Conservation (phyloP, 2,797 vertebrate genomes). For the Threskiornis aethiopicus region DNA sequence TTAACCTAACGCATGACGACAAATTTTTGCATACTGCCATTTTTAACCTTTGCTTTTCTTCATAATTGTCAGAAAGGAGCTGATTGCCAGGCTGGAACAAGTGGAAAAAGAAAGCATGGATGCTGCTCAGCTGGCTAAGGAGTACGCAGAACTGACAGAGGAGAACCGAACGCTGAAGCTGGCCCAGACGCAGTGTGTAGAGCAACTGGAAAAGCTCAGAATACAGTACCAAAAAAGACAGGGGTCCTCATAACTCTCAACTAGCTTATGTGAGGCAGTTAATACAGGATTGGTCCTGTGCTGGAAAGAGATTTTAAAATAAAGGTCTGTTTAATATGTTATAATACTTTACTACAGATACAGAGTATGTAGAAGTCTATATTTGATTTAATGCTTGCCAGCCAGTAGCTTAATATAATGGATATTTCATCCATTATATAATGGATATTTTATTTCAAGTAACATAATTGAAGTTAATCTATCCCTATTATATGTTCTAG, state of each 20-base stretch:
- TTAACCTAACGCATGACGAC: not conserved
- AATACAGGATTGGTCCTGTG: conserved; percentile 11
- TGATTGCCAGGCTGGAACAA: conserved; percentile 91
- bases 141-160: conserved; percentile 89
- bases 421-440: conserved; percentile 71
- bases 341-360: conserved; percentile 54
- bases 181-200: conserved; percentile 87
- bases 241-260: conserved; percentile 87
- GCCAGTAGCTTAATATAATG: conserved; percentile 65
- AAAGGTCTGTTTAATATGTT: conserved; percentile 49
- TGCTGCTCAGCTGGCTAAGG: conserved; percentile 87
- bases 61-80: conserved; percentile 80
- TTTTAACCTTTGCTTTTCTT: not conserved
- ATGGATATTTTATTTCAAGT: conserved; percentile 71
- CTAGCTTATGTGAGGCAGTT: not conserved
- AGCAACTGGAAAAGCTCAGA: conserved; percentile 91
- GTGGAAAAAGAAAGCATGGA: conserved; percentile 89
- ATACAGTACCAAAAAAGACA: conserved; percentile 85
- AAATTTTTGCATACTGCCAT: not conserved
- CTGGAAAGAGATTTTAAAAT: conserved; percentile 52
- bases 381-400: conserved; percentile 66
- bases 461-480: conserved; percentile 64
- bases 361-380: conserved; percentile 50
- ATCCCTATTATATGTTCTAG: conserved; percentile 59
- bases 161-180: conserved; percentile 90